phyloP scores from a whole-genome alignment of 2,113 vertebrate species.

The Nothobranchius furzeri region DNA sequence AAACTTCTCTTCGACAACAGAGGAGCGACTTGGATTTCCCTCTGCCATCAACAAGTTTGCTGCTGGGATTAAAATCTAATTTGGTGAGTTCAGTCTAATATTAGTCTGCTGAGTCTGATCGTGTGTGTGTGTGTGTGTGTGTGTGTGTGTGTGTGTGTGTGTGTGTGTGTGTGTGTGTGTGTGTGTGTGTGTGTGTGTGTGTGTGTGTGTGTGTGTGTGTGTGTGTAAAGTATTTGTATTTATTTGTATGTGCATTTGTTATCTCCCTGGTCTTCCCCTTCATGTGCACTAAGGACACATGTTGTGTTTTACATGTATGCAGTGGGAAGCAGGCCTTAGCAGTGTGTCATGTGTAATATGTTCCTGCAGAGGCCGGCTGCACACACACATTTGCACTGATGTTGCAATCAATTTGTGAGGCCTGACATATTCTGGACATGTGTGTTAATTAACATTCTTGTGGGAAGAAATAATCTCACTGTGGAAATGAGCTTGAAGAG shows the following conservation, averaged over 20 bases:
- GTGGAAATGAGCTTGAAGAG: constrained; percentile 79
- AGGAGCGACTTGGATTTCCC: no score
- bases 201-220: constrained; percentile 65
- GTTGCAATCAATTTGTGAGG: constrained; percentile 80
- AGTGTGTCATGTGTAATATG: constrained; percentile 46
- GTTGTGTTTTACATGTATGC: constrained; percentile 1
- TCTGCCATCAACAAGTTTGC: no score
- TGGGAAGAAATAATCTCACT: constrained; percentile 81
- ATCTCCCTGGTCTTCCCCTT: constrained; percentile 52
- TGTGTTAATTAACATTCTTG: constrained; percentile 82
- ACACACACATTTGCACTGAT: constrained; percentile 60
- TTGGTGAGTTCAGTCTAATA: no score
- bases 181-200: constrained; percentile 23
- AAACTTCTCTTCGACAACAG: no score
- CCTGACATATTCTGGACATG: constrained; percentile 77
- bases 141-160: constrained; percentile 61
- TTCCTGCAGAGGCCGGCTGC: constrained; percentile 45
- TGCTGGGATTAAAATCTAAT: no score
- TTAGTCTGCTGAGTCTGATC: no score
- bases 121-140: no score
- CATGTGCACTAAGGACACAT: not conserved
- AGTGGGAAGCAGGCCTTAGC: constrained; percentile 1
- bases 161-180: no score
- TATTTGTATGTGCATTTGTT: constrained; percentile 29
- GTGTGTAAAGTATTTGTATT: no score